Evolutionary conservation across 2,888 invertebrate species (phyloP), one percentile per base, ranked within the genome.

Genomic region (Andrena marginata): DNA sequence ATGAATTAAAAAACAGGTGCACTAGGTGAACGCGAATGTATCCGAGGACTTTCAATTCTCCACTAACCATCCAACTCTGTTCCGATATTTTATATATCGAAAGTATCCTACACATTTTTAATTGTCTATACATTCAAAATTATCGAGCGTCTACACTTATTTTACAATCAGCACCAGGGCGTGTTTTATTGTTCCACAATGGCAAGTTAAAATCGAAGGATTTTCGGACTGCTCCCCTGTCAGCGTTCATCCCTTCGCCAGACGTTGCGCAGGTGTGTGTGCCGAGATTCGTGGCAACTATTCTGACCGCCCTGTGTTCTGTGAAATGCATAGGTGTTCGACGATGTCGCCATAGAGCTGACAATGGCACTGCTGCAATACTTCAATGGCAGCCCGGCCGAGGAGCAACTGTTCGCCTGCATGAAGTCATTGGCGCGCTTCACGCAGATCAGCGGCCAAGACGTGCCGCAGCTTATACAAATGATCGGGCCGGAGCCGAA

Each of bases 281-380:
- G n/a, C n/a, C 23, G n/a, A 56, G 49, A 13, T 56, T 10, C 42
- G 42, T 31, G 10, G 1, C 20, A 8, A 68, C 13, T 23, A 23
- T 70, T 20, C 2, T 73, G 31, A 75, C 77, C 23, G 31, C 33
- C 13, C 71, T 8, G 67, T 65, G 7, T n/a, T 48, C 64, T 54
- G 16, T 51, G 2, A 49, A 68, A 68, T 62, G 4, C 7, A 29
- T 94, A 98, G 98, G 98, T 98, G 77, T 98, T 98, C 94, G 98
- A 98, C 94, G 98, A 98, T 94, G 97, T 98, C 74, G 98, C 98
- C 80, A 97, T 98, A 77, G 98, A 98, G 94, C 94, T 98, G 92
- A 96, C 97, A 63, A 98, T 98, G 97, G 98, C 98, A 70, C 95
- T 98, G 91, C 96, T 98, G 86, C 98, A 98, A 95, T 98, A 97